phyloP scores from a whole-genome alignment of 1,140 invertebrate genomes.

The Cyrtorhinus lividipennis region DNA sequence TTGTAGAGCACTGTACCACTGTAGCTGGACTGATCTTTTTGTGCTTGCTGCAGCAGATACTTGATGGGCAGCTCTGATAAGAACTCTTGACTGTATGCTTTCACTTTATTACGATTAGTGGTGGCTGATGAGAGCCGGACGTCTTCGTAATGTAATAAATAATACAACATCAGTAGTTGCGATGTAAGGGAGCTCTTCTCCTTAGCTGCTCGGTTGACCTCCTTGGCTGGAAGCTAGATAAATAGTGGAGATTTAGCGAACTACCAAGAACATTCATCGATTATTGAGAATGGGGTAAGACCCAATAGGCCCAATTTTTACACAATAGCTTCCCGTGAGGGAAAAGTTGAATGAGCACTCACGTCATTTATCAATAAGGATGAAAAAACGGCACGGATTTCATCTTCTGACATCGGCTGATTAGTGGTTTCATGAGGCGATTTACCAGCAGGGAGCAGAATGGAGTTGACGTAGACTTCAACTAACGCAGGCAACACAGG shows the following conservation, averaged over 20 bases:
- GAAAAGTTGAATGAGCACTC: conserved; percentile 4
- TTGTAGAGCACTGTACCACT: conserved; percentile 32
- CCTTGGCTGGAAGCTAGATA: neutral
- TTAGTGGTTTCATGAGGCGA: conserved; percentile 49
- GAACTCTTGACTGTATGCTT: conserved; percentile 76
- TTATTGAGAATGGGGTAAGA: neutral
- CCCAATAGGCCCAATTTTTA: too few species aligned
- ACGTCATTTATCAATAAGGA: conserved; percentile 40
- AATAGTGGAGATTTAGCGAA: neutral
- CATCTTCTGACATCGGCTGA: conserved; percentile 78
- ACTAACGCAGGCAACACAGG: conserved; percentile 84
- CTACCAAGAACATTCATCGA: neutral
- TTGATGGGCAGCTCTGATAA: conserved; percentile 85
- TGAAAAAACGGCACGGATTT: conserved; percentile 74
- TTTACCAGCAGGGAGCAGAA: conserved; percentile 63
- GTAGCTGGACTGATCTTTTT: conserved; percentile 80
- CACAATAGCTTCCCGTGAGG: too few species aligned
- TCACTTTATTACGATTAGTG: conserved; percentile 28
- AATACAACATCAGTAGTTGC: conserved; percentile 81
- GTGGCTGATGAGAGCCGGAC: conserved; percentile 45
- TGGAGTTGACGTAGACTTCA: conserved; percentile 89
- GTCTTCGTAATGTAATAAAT: conserved; percentile 86
- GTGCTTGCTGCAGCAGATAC: conserved; percentile 83
- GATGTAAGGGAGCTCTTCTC: conserved; percentile 52
- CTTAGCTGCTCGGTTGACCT: neutral